Evolutionary conservation across 2,113 vertebrate species (phyloP), one percentile per base, ranked within the genome.

Genomic region (Chrysemys picta): DNA sequence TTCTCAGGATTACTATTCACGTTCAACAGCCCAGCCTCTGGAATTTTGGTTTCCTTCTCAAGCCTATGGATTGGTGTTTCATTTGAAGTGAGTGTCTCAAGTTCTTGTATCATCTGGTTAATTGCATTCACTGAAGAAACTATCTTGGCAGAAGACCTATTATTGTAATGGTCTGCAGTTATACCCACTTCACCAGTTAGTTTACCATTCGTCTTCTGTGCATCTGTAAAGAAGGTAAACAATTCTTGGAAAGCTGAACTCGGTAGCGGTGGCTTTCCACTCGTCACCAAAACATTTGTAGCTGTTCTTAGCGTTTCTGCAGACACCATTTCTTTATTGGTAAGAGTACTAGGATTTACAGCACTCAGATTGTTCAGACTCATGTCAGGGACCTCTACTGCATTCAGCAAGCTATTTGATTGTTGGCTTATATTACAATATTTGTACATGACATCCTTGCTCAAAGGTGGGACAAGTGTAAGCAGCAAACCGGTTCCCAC

Each of bases 391-490:
- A 13, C 62, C 9, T 59, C 14, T 1, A 90, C 2, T 56, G 93
- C 2, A 21, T 83, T 57, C 79, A 35, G 62, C 4, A 3, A 79
- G 2, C 89, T 57, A 4, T 22, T 42, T 6, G 72, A 88, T 25
- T 49, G 76, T 35, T 76, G 84, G n/a, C 98, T 98, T 72, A 5
- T 10, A 2, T 98, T 98, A 50, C 99, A 99, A 87, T 57, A 29
- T 82, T 10, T 10, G 79, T 25, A 38, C 29, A 31, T 87, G 4
- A 12, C 4, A 13, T 42, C 49, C 53, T 82, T 31, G 50, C 85
- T 93, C 10, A 88, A 6, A 0, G 98, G 93, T 0, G 99, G 99
- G 81, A 99, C 45, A 16, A 99, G 95, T 38, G 98, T 97, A 94
- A 99, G 96, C 31, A 98, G 29, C 78, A 99, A 95, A 49, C 97